Percentiles rank a stretch among this genome's conserved stretches.
phyloP scores from a whole-genome alignment of 2,113 vertebrate species.

The Aegotheles bennettii region DNA sequence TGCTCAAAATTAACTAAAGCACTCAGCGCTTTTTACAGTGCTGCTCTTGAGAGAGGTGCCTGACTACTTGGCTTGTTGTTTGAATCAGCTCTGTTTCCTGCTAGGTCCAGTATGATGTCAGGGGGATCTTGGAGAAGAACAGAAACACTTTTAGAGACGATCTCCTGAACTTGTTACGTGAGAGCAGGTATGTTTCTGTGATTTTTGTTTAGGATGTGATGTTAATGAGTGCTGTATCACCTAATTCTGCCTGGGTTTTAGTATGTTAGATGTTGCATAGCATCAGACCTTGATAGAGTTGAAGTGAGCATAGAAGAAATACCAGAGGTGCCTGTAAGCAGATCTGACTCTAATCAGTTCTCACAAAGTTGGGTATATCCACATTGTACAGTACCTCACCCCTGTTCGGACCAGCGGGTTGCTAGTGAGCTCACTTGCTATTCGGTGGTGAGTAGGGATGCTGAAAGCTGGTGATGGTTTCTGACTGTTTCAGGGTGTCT shows the following conservation, averaged over 20 bases:
- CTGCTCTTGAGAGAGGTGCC: background rate
- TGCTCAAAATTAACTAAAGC: conserved; percentile 1
- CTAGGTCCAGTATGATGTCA: conserved; percentile 95
- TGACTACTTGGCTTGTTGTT: background rate
- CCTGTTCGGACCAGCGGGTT: background rate
- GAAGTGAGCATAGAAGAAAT: background rate
- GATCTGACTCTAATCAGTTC: rapidly evolving
- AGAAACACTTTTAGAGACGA: conserved; percentile 95
- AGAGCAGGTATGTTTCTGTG: conserved; percentile 80
- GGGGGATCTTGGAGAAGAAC: conserved; percentile 95
- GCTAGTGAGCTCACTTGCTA: background rate
- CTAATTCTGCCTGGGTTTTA: background rate
- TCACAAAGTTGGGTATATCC: background rate
- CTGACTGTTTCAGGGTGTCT: background rate
- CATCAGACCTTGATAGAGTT: background rate
- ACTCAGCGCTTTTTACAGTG: background rate
- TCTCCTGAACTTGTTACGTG: conserved; percentile 89
- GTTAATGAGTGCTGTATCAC: background rate
- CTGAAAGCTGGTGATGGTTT: background rate
- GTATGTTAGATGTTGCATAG: background rate
- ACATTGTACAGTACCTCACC: background rate
- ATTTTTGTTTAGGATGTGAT: background rate
- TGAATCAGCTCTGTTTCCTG: background rate
- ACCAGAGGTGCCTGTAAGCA: background rate
- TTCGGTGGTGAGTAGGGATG: background rate